Conservation (phyloP, 2,797 vertebrate genomes). For the Lacerta viridis region DNA sequence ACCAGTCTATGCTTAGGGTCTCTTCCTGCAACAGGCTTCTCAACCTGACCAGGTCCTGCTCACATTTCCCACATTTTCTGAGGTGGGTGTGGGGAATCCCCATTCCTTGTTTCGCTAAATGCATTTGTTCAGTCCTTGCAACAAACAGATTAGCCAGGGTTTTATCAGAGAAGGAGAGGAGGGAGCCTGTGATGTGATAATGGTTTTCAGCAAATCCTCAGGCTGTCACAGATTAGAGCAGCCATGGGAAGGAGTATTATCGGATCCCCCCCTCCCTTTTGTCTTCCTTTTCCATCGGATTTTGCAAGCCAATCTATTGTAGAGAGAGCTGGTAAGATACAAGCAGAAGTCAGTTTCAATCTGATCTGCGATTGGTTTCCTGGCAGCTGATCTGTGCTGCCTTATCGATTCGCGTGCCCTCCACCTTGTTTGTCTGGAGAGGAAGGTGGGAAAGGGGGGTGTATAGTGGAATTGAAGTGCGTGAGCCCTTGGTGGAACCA, state of each 20-base stretch:
- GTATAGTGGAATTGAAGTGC: slow-evolving; percentile 48
- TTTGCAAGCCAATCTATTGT: slow-evolving; percentile 93
- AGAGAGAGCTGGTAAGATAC: slow-evolving; percentile 87
- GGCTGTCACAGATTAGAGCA: slow-evolving; percentile 95
- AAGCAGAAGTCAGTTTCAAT: slow-evolving; percentile 94
- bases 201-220: slow-evolving; percentile 95
- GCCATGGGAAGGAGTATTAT: slow-evolving; percentile 84
- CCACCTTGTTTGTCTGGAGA: slow-evolving; percentile 82
- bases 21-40: neutral
- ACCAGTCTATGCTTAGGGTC: neutral
- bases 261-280: slow-evolving; percentile 82
- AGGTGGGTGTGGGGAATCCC: accelerated
- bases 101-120: slow-evolving; percentile 85
- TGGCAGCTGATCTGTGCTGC: slow-evolving; percentile 84
- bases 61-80: slow-evolving; percentile 1
- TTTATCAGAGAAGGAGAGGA: slow-evolving; percentile 92
- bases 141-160: slow-evolving; percentile 94
- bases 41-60: neutral
- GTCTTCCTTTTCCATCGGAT: slow-evolving; percentile 88
- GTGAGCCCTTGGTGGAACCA: slow-evolving; percentile 52
- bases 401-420: slow-evolving; percentile 81
- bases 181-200: slow-evolving; percentile 87
- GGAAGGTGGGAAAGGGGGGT: slow-evolving; percentile 61
- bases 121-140: slow-evolving; percentile 94
- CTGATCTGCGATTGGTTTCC: slow-evolving; percentile 92